Base-by-base conservation (phyloP, 2,113 vertebrate genomes). In the Platichthys stellatus region DNA sequence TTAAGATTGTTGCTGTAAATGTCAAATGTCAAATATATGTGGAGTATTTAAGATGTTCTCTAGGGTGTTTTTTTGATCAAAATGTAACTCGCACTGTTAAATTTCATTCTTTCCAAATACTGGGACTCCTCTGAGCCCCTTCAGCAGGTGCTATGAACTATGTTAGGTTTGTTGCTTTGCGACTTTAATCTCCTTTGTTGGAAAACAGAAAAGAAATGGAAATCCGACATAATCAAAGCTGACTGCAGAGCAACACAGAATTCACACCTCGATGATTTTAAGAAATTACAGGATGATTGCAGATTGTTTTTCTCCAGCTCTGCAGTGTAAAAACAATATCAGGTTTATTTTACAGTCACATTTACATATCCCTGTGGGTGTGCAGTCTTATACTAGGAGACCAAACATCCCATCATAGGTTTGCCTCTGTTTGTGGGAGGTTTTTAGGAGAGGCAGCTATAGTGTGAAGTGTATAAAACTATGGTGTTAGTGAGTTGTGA, bases 101-200 rank as follows among this genome's bases (percentile, higher is more conserved):
- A n/a, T 63, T 79, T 8, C 15, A 47, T 58, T 26, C 23, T 80
- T 72, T 74, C 66, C 24, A 63, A 54, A n/a, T 10, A 57, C 83
- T 74, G 40, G 40, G 40, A 62, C 64, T 74, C 61, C 64, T 74
- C 61, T 63, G 57, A 80, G 73, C 31, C 74, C 24, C 28, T 72
- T 80, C 13, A 75, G 66, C 74, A 74, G 85, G 82, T 88, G 81
- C 84, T 88, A 74, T 83, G 63, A 43, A 28, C 26, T 66, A 13
- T 76, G 24, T 57, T 53, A 28, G 28, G 72, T 78, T 63, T 76
- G 38, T 60, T 43, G 57, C 26, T 31, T 79, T 88, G 64, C 47
- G 38, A 58, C 38, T 78, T 64, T 20, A 73, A 77, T 78, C 63
- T 62, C 51, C 21, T 72, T 72, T 57, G 61, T 65, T 78, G 17